These are phyloP conservation scores for Eupristina koningsbergeri DNA, from an alignment of 1,140 invertebrate species.

Conservation along the genomic window DNA sequence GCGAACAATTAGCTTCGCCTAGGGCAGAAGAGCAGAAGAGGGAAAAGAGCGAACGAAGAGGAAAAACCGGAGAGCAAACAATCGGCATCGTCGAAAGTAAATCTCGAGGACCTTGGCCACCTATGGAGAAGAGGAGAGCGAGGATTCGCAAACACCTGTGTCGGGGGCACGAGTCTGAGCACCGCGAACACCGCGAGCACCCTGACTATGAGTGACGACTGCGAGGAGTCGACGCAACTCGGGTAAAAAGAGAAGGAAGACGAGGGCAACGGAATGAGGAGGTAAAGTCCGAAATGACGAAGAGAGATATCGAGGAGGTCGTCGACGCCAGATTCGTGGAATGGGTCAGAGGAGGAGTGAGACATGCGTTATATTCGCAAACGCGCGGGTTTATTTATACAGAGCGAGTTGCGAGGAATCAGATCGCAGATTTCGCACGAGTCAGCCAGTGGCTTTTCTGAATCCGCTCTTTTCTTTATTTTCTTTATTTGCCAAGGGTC, in stretches of 20 bases:
- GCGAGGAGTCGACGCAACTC: neutral
- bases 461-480: neutral
- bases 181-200: too few species aligned
- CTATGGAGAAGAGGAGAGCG: too few species aligned
- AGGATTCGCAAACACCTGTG: too few species aligned
- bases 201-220: constrained; percentile 35
- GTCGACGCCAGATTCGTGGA: constrained; percentile 52
- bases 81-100: too few species aligned
- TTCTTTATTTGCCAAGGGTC: too few species aligned
- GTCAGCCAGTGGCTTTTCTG: neutral
- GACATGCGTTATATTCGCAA: neutral
- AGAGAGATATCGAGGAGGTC: constrained; percentile 46
- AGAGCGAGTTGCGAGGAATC: neutral
- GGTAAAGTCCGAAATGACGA: constrained; percentile 25
- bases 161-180: too few species aligned
- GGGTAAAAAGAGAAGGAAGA: neutral
- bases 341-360: constrained; percentile 61
- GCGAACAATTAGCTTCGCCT: neutral
- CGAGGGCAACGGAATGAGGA: constrained; percentile 36
- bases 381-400: constrained; percentile 33
- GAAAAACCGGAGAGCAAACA: too few species aligned
- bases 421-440: neutral
- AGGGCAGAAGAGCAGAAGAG: neutral
- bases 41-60: too few species aligned
- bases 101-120: too few species aligned